A percentile compares a stretch with the other conserved stretches of the same genome.
Evolutionary conservation across 2,797 vertebrate genomes (phyloP).

Genomic region (Pipistrellus pygmaeus): DNA sequence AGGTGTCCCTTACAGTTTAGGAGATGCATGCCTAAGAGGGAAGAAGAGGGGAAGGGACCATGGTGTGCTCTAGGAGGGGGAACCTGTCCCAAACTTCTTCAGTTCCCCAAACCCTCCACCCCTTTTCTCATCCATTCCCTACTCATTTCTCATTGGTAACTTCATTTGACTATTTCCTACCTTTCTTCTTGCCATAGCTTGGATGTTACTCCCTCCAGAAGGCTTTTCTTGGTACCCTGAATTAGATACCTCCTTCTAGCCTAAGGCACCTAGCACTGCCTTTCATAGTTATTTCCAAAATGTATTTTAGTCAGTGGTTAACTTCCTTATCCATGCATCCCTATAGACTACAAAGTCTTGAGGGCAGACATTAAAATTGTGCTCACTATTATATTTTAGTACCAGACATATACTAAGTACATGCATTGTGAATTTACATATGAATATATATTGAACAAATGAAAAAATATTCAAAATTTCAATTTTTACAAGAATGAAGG

Average conservation of each 20-base stretch:
- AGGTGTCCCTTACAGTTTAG: not conserved
- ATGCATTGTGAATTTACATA: not conserved
- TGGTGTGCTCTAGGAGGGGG: not conserved
- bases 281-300: conserved; percentile 23
- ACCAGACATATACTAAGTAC: not conserved
- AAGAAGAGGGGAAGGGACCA: not conserved
- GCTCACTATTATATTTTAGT: not conserved
- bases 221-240: not conserved
- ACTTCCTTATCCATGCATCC: not conserved
- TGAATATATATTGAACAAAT: not conserved
- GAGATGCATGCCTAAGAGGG: not conserved
- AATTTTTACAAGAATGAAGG: not conserved
- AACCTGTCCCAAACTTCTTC: not conserved
- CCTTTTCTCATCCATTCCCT: not conserved
- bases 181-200: not conserved
- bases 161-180: not conserved
- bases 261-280: not conserved
- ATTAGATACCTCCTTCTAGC: not conserved
- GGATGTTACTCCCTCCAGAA: not conserved
- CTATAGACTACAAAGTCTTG: not conserved
- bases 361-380: not conserved
- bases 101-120: not conserved
- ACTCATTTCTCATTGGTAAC: not conserved
- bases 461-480: not conserved
- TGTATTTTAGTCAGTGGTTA: not conserved